phyloP scores from a whole-genome alignment of 2,113 vertebrate species.

The Callospermophilus lateralis region DNA sequence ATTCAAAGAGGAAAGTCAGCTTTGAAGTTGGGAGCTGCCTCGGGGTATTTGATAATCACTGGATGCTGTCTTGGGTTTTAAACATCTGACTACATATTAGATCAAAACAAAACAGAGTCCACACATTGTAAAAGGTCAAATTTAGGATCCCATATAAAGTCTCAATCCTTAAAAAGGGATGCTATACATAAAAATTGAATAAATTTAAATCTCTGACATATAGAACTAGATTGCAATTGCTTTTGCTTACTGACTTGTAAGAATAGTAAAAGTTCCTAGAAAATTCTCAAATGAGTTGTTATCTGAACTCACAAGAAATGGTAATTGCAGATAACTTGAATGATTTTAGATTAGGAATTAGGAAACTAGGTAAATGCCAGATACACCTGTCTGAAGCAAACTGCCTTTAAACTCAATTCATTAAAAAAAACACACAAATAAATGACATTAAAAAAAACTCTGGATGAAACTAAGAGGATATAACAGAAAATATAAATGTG shows the following conservation, averaged over 20 bases:
- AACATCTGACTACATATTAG: slow-evolving; percentile 8
- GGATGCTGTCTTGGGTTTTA: slow-evolving; percentile 17
- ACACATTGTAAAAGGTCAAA: neutral
- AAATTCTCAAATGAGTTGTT: neutral
- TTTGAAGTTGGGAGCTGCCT: slow-evolving; percentile 58
- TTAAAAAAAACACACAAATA: neutral
- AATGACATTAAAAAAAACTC: neutral
- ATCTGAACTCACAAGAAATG: neutral
- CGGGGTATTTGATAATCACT: slow-evolving; percentile 16
- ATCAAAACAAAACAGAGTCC: slow-evolving; percentile 5
- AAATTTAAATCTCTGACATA: neutral
- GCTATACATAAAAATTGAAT: neutral
- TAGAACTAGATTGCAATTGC: neutral
- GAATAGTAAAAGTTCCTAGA: neutral
- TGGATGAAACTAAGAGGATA: neutral
- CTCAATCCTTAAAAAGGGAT: neutral
- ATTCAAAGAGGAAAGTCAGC: slow-evolving; percentile 52
- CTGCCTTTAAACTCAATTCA: neutral
- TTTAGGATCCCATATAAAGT: neutral
- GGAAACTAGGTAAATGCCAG: neutral
- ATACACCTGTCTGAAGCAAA: neutral
- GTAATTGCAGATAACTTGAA: neutral
- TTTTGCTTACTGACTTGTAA: neutral
- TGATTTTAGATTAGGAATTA: neutral
- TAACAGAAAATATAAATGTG: neutral